A percentile compares a stretch with the other conserved stretches of the same genome.
phyloP scores from a whole-genome alignment of 2,797 vertebrate species.

The Pristis pectinata region DNA sequence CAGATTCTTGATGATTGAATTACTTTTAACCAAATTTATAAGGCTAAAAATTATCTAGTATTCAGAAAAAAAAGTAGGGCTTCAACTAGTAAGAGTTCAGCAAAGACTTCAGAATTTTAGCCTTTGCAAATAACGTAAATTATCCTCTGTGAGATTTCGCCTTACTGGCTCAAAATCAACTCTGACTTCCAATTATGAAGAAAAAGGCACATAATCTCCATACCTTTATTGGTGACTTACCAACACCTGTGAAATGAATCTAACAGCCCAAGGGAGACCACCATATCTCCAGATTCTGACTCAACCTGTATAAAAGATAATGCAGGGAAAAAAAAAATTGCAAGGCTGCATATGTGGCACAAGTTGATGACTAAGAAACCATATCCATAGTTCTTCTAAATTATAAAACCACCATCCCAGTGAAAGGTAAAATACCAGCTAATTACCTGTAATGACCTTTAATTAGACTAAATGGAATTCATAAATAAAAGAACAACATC shows the following conservation, averaged over 20 bases:
- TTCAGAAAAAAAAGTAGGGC: neutral
- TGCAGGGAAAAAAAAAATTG: too few species aligned
- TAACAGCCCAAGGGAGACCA: neutral
- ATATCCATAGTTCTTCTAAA: neutral
- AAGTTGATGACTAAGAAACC: neutral
- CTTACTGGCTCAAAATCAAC: neutral
- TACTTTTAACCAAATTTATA: neutral
- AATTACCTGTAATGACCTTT: slow-evolving; percentile 36
- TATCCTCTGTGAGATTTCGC: neutral
- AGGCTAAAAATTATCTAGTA: neutral
- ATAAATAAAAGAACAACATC: slow-evolving; percentile 37
- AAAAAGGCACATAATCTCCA: neutral
- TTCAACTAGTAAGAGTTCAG: neutral
- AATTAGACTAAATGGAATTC: slow-evolving; percentile 36
- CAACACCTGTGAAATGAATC: neutral
- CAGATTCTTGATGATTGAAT: neutral
- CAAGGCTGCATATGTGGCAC: neutral
- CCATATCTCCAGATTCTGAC: neutral
- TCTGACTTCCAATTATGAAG: neutral
- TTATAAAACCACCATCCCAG: neutral
- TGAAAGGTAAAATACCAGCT: slow-evolving; percentile 36
- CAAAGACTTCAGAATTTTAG: neutral
- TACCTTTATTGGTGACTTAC: neutral
- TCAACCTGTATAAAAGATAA: too few species aligned
- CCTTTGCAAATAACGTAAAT: neutral